These are phyloP conservation scores for Papilio dardanus DNA, from an alignment of 1,140 invertebrate species.

Conservation along the genomic window DNA sequence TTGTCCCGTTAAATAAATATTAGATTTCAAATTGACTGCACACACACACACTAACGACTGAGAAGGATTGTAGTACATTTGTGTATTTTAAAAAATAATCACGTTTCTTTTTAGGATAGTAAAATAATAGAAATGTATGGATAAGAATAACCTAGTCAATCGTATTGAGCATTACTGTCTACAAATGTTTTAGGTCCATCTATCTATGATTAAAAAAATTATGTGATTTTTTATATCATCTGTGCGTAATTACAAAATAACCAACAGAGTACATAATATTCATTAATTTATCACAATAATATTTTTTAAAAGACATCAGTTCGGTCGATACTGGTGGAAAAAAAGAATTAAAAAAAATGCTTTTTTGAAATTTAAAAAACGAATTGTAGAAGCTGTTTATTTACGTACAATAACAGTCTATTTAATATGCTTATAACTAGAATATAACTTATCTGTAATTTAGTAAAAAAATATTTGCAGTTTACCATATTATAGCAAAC, in stretches of 20 bases:
- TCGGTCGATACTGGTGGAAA: neutral
- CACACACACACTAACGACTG: conserved; percentile 5
- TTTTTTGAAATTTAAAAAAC: neutral
- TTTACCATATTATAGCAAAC: neutral
- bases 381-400: neutral
- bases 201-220: neutral
- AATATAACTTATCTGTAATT: neutral
- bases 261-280: neutral
- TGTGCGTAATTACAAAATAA: conserved; percentile 1
- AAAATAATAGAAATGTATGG: neutral
- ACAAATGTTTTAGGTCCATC: neutral
- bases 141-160: neutral
- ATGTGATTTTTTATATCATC: neutral
- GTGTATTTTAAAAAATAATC: conserved; percentile 12
- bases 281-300: conserved; percentile 1
- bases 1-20: conserved; percentile 38
- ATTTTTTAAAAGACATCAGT: neutral
- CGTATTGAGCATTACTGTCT: neutral
- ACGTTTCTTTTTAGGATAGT: neutral
- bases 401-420: conserved; percentile 16
- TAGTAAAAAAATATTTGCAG: conserved; percentile 18
- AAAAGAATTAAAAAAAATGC: neutral
- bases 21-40: conserved; percentile 31
- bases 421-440: conserved; percentile 14
- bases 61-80: neutral